These are phyloP conservation scores for Chaenocephalus aceratus DNA, from an alignment of 2,113 vertebrate genomes.

Conservation along the genomic window DNA sequence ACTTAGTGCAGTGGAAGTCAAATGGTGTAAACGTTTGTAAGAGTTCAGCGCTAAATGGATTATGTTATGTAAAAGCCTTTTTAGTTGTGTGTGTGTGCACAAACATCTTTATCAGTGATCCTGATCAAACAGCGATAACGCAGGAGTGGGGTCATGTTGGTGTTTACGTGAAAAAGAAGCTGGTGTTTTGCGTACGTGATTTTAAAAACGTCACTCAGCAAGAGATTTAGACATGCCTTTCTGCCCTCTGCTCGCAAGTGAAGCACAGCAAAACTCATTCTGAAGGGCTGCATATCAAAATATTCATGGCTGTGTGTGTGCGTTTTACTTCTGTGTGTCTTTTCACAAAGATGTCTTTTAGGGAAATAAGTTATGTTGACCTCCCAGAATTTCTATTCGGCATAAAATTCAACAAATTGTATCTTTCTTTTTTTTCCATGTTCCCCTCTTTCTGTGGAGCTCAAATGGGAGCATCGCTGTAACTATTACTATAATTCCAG, in stretches of 20 bases:
- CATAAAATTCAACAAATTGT: background rate
- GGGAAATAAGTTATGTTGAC: background rate
- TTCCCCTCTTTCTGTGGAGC: background rate
- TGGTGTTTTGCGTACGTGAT: background rate
- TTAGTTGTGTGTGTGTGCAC: conserved; percentile 6
- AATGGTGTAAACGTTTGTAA: conserved; percentile 16
- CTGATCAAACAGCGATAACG: conserved; percentile 30
- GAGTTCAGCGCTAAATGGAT: conserved; percentile 26
- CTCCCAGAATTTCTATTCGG: background rate
- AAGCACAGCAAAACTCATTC: background rate
- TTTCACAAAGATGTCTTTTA: background rate
- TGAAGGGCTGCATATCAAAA: conserved; percentile 7
- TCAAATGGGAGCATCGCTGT: background rate
- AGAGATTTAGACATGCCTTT: conserved; percentile 4
- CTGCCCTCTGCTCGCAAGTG: background rate
- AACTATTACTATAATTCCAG: background rate
- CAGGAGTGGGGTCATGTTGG: conserved; percentile 47
- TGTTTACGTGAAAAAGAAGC: conserved; percentile 47
- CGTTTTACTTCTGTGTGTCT: background rate
- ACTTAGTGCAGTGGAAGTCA: conserved; percentile 10
- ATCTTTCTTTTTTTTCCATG: background rate
- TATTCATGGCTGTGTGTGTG: background rate
- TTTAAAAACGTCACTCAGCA: conserved; percentile 21
- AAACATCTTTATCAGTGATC: conserved; percentile 41
- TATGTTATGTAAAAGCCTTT: conserved; percentile 37